phyloP scores from a whole-genome alignment of 1,140 invertebrate genomes.

The Caenorhabditis briggsae region DNA sequence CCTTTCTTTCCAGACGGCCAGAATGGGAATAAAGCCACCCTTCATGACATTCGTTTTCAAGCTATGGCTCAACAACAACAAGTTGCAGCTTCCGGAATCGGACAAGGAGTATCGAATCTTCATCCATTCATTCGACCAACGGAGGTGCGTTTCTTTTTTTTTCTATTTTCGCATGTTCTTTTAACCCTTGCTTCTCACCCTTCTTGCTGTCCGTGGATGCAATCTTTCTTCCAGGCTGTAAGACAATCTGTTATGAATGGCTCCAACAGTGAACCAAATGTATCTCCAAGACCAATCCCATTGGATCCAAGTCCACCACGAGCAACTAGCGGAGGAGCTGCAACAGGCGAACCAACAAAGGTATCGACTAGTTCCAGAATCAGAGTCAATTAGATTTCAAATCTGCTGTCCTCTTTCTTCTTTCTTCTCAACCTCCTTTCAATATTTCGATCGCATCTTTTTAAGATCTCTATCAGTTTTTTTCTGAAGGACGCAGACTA shows the following conservation, averaged over 20 bases:
- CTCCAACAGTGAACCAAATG: background rate
- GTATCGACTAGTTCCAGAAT: background rate
- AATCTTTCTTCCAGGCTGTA: background rate
- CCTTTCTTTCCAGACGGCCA: background rate
- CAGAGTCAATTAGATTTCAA: background rate
- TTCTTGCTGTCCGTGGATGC: too few species aligned
- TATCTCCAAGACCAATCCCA: slow-evolving; percentile 14
- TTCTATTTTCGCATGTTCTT: background rate
- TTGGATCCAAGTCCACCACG: slow-evolving; percentile 29
- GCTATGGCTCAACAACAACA: slow-evolving; percentile 49
- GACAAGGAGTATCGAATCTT: background rate
- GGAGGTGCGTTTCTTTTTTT: background rate
- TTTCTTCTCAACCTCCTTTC: background rate
- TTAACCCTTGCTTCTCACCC: background rate
- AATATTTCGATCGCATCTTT: background rate
- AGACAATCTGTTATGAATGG: background rate
- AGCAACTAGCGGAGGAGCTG: background rate
- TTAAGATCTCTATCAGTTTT: background rate
- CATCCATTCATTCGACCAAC: slow-evolving; percentile 35
- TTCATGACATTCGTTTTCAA: slow-evolving; percentile 51
- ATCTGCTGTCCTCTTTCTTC: background rate
- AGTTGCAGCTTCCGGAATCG: slow-evolving; percentile 30
- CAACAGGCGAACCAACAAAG: background rate
- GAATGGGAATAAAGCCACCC: slow-evolving; percentile 26
- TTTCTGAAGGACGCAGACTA: slow-evolving; percentile 4